Base-by-base conservation (phyloP, 2,797 vertebrate genomes). In the Acrossocheilus wenchowensis region DNA sequence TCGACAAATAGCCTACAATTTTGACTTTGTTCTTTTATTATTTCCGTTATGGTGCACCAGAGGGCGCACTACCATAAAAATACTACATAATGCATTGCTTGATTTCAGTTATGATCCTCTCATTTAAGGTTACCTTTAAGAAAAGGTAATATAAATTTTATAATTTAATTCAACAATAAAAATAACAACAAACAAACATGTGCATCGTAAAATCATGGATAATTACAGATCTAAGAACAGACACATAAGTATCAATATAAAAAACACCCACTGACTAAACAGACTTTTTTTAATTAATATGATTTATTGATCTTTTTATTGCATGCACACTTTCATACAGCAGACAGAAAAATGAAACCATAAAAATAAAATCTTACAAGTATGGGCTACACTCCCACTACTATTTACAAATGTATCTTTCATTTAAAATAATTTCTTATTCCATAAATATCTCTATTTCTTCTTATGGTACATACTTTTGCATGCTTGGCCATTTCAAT, bases 401-500 rank as follows among this genome's bases (percentile, higher is more conserved):
- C 92, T 96, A 96, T 95, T 72, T 95, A 95, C 95, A 96, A 89
- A 92, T 86, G 48, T 78, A 86, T 82, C 72, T 86, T 90, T 93
- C 90, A 91, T 83, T 92, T 93, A 93, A 95, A 94, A 94, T 94
- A 94, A 72, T 77, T 89, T 92, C 90, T 86, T 90, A 86, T 89
- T 92, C 92, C 90, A 92, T 93, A 92, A 94, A 95, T 92, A 92
- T 95, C 88, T 91, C 91, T 93, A 93, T 93, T 94, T 92, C 91
- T 93, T 92, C 88, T 93, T 95, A 92, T 96, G 92, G 92, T 95
- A 95, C 94, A 97, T 93, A 94, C 81, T 93, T 93, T 94, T 92
- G 94, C 96, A 97, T 96, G 96, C 95, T 91, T 94, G 94, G 96
- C 93, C 94, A 90, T 91, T 95, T 94, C 93, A 95, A 95, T 91